These are phyloP conservation scores for Listronotus bonariensis DNA, from an alignment of 1,140 invertebrate genomes.

Conservation along the genomic window DNA sequence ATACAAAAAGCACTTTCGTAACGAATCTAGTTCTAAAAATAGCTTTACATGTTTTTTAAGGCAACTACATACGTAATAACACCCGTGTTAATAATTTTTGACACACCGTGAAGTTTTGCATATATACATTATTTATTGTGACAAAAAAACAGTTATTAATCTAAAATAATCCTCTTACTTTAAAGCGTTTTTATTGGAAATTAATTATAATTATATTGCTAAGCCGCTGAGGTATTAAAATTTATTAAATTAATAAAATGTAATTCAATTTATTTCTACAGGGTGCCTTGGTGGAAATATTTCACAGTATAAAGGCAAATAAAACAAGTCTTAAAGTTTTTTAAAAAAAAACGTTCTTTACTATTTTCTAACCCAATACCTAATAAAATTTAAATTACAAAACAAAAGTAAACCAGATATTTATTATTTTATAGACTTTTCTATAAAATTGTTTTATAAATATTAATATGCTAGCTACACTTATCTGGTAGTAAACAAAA, in stretches of 20 bases:
- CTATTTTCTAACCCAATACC: no score
- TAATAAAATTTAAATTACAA: no score
- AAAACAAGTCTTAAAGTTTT: no score
- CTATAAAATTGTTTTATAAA: no score
- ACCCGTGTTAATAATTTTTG: constrained; percentile 2
- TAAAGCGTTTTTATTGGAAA: background rate
- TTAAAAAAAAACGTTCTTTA: no score
- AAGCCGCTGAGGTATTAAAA: background rate
- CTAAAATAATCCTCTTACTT: constrained; percentile 12
- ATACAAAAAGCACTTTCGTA: no score
- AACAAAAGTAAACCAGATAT: no score
- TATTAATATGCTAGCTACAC: no score
- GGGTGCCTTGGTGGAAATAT: no score
- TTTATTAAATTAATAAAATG: constrained; percentile 10
- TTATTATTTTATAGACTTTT: no score
- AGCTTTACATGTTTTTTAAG: background rate
- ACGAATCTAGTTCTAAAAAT: constrained; percentile 7
- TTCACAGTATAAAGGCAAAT: no score
- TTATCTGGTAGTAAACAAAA: no score
- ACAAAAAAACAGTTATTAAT: constrained; percentile 5
- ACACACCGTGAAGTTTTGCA: constrained; percentile 9
- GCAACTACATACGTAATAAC: background rate
- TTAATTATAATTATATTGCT: constrained; percentile 2
- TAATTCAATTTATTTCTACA: background rate
- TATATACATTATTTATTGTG: constrained; percentile 9